These are phyloP conservation scores for Tiliacea aurago DNA, from an alignment of 2,888 invertebrate species.

Conservation along the genomic window DNA sequence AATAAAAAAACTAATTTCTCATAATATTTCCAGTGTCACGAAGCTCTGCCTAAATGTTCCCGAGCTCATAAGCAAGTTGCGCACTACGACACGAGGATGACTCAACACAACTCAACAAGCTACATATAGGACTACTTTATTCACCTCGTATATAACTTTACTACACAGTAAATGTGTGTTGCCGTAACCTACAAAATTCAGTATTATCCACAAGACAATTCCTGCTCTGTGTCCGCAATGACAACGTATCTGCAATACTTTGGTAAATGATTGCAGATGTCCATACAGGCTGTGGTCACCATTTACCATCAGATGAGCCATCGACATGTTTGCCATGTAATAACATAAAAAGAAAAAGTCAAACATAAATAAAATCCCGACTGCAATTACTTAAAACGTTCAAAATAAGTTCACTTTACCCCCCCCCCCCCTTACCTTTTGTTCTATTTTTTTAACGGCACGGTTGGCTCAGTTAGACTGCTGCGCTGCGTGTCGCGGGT, in stretches of 20 bases:
- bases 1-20: background rate
- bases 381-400: too few species aligned
- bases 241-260: too few species aligned
- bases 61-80: conserved; percentile 14
- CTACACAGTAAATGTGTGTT: background rate
- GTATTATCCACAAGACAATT: background rate
- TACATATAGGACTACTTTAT: conserved; percentile 28
- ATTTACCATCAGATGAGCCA: background rate
- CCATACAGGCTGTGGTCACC: background rate
- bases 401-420: too few species aligned
- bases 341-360: too few species aligned
- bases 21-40: background rate
- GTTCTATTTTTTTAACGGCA: too few species aligned
- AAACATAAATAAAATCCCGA: too few species aligned
- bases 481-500: too few species aligned
- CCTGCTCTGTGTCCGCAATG: too few species aligned
- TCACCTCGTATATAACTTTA: conserved; percentile 27
- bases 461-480: too few species aligned
- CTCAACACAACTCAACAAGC: conserved; percentile 12
- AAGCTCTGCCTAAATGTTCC: background rate
- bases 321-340: background rate
- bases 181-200: background rate
- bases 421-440: too few species aligned
- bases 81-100: conserved; percentile 45
- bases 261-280: background rate